Evolutionary conservation across 2,888 invertebrate genomes (phyloP).

Genomic region (Plutella xylostella): DNA sequence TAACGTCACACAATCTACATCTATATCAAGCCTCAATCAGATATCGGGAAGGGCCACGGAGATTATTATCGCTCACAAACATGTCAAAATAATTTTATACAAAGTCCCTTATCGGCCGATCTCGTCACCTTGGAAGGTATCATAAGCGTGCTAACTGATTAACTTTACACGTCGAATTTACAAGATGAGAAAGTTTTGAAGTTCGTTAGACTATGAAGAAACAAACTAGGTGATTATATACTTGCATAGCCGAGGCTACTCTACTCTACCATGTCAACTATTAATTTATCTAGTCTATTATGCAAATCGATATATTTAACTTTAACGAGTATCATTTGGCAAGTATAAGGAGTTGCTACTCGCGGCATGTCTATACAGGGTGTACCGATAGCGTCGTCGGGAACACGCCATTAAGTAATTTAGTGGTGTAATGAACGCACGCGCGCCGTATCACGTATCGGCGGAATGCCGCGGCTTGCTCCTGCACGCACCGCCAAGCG

Average conservation of each 20-base stretch:
- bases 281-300: too few species aligned
- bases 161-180: slow-evolving; percentile 1
- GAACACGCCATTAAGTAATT: slow-evolving; percentile 49
- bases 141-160: background rate
- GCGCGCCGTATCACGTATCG: background rate
- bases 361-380: background rate
- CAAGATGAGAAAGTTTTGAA: background rate
- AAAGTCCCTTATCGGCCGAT: slow-evolving; percentile 11
- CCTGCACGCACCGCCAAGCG: background rate
- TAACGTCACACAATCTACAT: slow-evolving; percentile 30
- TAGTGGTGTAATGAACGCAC: slow-evolving; percentile 36
- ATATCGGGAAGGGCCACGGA: slow-evolving; percentile 18
- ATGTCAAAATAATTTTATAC: slow-evolving; percentile 23
- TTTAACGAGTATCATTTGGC: background rate
- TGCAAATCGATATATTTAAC: too few species aligned
- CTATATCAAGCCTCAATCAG: slow-evolving; percentile 27
- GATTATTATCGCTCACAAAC: slow-evolving; percentile 23
- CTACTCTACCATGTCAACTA: too few species aligned
- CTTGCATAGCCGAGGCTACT: too few species aligned
- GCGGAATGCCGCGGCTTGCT: background rate
- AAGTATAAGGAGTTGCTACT: background rate
- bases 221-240: too few species aligned
- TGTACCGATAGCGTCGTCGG: too few species aligned
- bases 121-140: slow-evolving; percentile 7
- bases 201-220: too few species aligned